Evolutionary conservation across 2,888 invertebrate genomes (phyloP).

Genomic region (Exephanes ischioxanthus): DNA sequence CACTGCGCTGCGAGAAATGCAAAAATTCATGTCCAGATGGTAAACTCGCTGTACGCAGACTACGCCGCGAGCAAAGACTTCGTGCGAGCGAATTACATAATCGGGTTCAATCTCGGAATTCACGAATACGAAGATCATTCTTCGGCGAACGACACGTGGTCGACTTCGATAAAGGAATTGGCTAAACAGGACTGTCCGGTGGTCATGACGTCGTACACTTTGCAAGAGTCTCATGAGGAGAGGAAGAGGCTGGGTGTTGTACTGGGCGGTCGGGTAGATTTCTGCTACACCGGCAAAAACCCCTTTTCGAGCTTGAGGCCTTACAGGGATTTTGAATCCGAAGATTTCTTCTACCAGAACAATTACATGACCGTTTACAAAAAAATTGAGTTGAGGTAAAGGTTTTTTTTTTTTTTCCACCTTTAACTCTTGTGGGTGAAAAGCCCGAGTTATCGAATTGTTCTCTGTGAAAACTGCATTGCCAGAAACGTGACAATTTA

Average conservation of each 20-base stretch:
- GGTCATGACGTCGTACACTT: constrained; percentile 77
- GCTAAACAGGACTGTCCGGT: constrained; percentile 76
- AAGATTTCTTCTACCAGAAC: constrained; percentile 79
- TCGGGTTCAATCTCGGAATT: constrained; percentile 80
- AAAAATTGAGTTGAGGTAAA: constrained; percentile 5
- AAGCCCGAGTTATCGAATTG: neutral
- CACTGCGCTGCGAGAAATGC: constrained; percentile 70
- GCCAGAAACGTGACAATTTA: constrained; percentile 69
- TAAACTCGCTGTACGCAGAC: constrained; percentile 72
- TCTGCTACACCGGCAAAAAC: constrained; percentile 72
- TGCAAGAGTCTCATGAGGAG: constrained; percentile 74
- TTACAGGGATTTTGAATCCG: constrained; percentile 78
- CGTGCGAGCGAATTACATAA: constrained; percentile 74
- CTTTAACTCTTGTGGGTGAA: neutral
- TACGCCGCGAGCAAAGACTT: constrained; percentile 71
- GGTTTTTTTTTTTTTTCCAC: constrained; percentile 12
- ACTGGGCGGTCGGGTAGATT: constrained; percentile 60
- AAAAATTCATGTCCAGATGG: constrained; percentile 68
- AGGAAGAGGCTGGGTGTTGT: constrained; percentile 73
- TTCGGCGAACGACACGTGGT: constrained; percentile 77
- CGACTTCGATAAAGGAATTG: constrained; percentile 71
- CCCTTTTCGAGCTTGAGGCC: constrained; percentile 78
- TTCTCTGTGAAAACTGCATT: constrained; percentile 73
- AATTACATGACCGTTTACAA: constrained; percentile 77
- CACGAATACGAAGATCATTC: constrained; percentile 74